phyloP scores from a whole-genome alignment of 2,797 vertebrate genomes.

The Catamblyrhynchus diadema region DNA sequence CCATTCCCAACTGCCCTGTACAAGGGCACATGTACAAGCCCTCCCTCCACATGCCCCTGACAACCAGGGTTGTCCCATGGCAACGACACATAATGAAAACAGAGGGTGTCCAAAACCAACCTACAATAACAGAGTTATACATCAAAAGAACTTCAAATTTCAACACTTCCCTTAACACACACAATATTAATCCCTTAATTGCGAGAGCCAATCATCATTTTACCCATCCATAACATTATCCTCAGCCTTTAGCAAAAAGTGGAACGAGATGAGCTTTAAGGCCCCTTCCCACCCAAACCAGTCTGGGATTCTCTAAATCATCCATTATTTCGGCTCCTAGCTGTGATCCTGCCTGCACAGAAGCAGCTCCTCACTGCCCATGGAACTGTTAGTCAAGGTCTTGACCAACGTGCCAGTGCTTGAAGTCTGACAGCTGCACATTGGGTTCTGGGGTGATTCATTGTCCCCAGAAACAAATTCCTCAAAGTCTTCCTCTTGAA shows the following conservation, averaged over 20 bases:
- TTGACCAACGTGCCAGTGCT: not conserved
- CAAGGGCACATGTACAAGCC: too few species aligned
- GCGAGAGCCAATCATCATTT: too few species aligned
- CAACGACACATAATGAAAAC: too few species aligned
- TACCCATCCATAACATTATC: too few species aligned
- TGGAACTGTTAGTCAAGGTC: fast-evolving
- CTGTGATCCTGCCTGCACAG: not conserved
- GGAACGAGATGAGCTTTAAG: not conserved
- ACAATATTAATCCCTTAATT: too few species aligned
- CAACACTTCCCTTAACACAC: too few species aligned
- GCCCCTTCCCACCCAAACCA: not conserved
- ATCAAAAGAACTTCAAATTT: too few species aligned
- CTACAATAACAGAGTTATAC: too few species aligned
- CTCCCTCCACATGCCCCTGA: too few species aligned
- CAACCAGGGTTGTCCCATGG: too few species aligned
- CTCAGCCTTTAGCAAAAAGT: not conserved
- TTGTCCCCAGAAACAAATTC: not conserved
- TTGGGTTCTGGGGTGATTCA: not conserved
- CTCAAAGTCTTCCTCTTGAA: not conserved
- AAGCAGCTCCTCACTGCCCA: not conserved
- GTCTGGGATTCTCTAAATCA: not conserved
- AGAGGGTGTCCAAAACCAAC: too few species aligned
- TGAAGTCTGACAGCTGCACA: not conserved
- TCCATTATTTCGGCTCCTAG: not conserved
- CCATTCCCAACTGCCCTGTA: too few species aligned